Percentiles rank a stretch among this genome's conserved stretches.
Evolutionary conservation across 2,888 invertebrate species (phyloP).

Genomic region (Limnephilus marmoratus): DNA sequence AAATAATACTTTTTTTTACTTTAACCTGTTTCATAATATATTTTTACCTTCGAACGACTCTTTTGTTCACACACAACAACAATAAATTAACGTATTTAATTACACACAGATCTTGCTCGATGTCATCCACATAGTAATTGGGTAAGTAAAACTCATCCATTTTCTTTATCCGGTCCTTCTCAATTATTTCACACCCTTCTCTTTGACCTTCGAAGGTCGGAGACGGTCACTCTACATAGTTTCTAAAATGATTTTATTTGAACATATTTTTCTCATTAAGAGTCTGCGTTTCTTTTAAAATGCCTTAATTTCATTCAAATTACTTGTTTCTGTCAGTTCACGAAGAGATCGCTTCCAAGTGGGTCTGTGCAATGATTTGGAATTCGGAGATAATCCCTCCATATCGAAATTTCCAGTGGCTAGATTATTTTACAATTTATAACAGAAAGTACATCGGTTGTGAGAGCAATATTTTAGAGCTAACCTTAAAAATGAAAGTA

Average conservation of each 20-base stretch:
- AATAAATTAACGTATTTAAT: too few relatives aligned
- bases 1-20: too few relatives aligned
- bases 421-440: not conserved
- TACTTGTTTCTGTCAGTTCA: constrained; percentile 35
- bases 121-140: too few relatives aligned
- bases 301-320: constrained; percentile 38
- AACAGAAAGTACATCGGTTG: not conserved
- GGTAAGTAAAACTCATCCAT: too few relatives aligned
- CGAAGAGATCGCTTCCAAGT: not conserved
- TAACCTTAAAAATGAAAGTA: not conserved
- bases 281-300: not conserved
- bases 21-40: too few relatives aligned
- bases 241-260: not conserved
- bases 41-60: too few relatives aligned
- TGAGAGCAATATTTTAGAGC: not conserved
- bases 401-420: too few relatives aligned
- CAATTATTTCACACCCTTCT: not conserved
- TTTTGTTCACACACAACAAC: too few relatives aligned
- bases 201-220: not conserved
- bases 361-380: not conserved
- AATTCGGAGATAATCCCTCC: not conserved
- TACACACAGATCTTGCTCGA: too few relatives aligned
- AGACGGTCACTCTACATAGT: not conserved
- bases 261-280: constrained; percentile 42
- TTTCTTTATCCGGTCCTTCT: too few relatives aligned